Evolutionary conservation across 1,140 invertebrate species (phyloP).

Genomic region (Asbolus verrucosus): DNA sequence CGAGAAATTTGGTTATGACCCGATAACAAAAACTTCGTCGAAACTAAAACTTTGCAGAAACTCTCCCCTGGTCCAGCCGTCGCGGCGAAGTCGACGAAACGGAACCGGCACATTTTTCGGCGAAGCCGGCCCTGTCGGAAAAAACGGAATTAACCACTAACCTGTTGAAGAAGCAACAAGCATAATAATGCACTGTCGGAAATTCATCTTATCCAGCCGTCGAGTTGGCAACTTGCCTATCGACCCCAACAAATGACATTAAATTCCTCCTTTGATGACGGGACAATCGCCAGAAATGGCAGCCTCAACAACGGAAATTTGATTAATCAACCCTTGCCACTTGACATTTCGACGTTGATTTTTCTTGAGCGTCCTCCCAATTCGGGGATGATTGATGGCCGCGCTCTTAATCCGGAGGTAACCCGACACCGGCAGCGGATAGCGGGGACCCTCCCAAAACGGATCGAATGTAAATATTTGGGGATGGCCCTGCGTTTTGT

Average conservation of each 20-base stretch:
- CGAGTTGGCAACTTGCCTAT: conserved; percentile 8
- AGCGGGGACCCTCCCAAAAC: not conserved
- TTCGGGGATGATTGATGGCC: conserved; percentile 1
- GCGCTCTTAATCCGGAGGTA: not conserved
- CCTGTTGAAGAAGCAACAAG: conserved; percentile 21
- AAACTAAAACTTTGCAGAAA: too few species aligned
- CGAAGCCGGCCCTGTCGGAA: not conserved
- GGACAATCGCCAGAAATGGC: conserved; percentile 1
- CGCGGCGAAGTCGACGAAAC: too few species aligned
- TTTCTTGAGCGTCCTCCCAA: too few species aligned
- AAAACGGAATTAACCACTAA: not conserved
- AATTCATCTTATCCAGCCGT: not conserved
- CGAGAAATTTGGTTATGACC: too few species aligned
- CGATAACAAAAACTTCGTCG: too few species aligned
- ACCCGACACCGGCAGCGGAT: not conserved
- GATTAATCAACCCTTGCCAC: not conserved
- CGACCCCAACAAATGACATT: not conserved
- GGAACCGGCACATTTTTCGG: not conserved
- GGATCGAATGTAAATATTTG: conserved; percentile 1
- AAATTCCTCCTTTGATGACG: not conserved
- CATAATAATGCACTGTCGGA: conserved; percentile 10
- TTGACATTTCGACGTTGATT: too few species aligned
- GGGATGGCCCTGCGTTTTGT: too few species aligned
- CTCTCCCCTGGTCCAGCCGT: too few species aligned
- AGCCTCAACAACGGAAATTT: not conserved